Evolutionary conservation across 2,888 invertebrate species (phyloP).

Genomic region (Magallana nippona): DNA sequence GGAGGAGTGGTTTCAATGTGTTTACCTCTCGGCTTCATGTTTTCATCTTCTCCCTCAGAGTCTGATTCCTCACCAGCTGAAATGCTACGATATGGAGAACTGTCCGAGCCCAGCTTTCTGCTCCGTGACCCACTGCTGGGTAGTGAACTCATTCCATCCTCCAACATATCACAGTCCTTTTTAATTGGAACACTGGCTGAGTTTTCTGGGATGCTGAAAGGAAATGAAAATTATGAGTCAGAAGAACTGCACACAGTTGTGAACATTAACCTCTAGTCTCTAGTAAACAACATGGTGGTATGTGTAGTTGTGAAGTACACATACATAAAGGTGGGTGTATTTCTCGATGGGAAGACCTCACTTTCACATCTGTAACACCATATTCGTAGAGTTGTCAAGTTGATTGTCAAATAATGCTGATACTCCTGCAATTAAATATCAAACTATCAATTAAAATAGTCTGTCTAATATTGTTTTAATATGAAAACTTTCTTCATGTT

Average conservation of each 20-base stretch:
- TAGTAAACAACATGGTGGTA: too few relatives aligned
- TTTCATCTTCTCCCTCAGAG: constrained; percentile 81
- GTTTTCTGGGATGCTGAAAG: constrained; percentile 61
- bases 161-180: constrained; percentile 42
- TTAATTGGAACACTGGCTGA: constrained; percentile 49
- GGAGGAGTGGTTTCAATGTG: not conserved
- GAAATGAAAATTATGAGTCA: not conserved
- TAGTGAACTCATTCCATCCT: constrained; percentile 5
- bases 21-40: constrained; percentile 81
- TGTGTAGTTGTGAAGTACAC: constrained; percentile 36
- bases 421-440: constrained; percentile 60
- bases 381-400: constrained; percentile 89
- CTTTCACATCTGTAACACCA: constrained; percentile 94
- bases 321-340: constrained; percentile 79
- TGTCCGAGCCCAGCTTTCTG: constrained; percentile 49
- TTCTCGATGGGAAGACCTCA: constrained; percentile 86
- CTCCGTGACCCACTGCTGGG: constrained; percentile 35
- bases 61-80: constrained; percentile 76
- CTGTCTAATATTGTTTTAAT: not conserved
- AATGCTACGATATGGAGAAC: constrained; percentile 67
- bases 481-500: too few relatives aligned
- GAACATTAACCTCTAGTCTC: too few relatives aligned
- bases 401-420: constrained; percentile 84
- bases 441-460: not conserved
- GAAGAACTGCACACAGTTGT: not conserved